Evolutionary conservation across 2,113 vertebrate genomes (phyloP).

Genomic region (Lophura nycthemera): DNA sequence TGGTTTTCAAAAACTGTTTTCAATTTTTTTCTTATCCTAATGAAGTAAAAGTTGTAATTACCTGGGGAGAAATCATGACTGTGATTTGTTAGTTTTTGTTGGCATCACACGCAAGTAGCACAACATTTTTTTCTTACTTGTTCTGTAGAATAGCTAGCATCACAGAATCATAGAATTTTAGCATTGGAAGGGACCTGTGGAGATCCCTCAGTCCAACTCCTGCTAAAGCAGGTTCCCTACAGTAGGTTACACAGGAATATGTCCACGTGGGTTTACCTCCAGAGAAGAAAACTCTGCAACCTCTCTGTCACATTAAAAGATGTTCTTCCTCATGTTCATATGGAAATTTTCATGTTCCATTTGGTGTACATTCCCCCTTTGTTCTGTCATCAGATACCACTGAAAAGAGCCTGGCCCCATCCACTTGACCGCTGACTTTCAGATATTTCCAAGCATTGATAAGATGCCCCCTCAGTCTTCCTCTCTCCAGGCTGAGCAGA

Average conservation of each 20-base stretch:
- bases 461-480: neutral
- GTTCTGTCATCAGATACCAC: neutral
- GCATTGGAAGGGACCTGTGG: too few species aligned
- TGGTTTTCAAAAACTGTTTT: neutral
- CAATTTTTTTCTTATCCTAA: neutral
- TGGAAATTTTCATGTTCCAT: neutral
- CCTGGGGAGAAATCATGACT: slow-evolving; percentile 39
- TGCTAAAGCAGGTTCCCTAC: too few species aligned
- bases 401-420: neutral
- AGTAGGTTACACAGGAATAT: too few species aligned
- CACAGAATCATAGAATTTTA: too few species aligned
- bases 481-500: neutral
- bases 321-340: neutral
- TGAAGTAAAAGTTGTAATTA: slow-evolving; percentile 33
- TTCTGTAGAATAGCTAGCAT: neutral
- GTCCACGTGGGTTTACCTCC: too few species aligned
- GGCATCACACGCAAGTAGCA: slow-evolving; percentile 13
- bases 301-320: too few species aligned
- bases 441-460: neutral
- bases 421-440: neutral
- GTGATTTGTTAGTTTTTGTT: slow-evolving; percentile 52
- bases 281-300: too few species aligned
- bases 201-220: too few species aligned
- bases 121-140: slow-evolving; percentile 53
- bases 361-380: neutral